Evolutionary conservation across 1,140 invertebrate species (phyloP), one percentile per base, ranked within the genome.

Genomic region (Rhagoletis pomonella): DNA sequence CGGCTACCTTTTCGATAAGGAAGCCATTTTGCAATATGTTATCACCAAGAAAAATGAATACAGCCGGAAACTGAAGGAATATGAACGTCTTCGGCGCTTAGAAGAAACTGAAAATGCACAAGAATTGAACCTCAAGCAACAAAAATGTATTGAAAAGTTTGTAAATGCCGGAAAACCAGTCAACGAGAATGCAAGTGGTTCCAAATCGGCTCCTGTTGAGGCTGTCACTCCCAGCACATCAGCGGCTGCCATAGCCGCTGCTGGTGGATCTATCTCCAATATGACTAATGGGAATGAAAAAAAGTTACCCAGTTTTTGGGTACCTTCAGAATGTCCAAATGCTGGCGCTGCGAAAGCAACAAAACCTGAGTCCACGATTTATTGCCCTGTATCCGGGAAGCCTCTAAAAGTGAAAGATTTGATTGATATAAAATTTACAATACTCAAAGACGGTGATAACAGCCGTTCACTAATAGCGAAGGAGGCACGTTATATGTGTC

Each of bases 1-100:
- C 91, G 99, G 99, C 0, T 98, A 96, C 93, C 94, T 99, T 0
- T 99, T 97, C 94, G 99, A 99, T 90, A 99, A 99, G 93, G 98
- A 99, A 95, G 97, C 98, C 3, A 98, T 99, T 89, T 92, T 99
- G 9, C 96, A 99, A 92, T 99, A 99, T 90, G 97, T 99, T 86
- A 95, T 99, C 58, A 95, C 97, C 1, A 99, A 99, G 93, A 99
- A 99, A 92, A 97, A 96, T 90, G 98, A 99, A 93, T 97, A 98
- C 89, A 96, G 96, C 19, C 95, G 96, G 81, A 97, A 98, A 93
- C 88, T 98, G 77, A 99, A 99, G 92, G 97, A 98, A 92, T 99
- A 97, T 94, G 97, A 99, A 92, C 98, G 97, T 89, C 96, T 99
- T 90, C 96, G 97, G 87, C 95, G 96, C 89, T 95, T 96, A 89